Evolutionary conservation across 2,797 vertebrate species (phyloP).

Genomic region (Pteropus rufus): DNA sequence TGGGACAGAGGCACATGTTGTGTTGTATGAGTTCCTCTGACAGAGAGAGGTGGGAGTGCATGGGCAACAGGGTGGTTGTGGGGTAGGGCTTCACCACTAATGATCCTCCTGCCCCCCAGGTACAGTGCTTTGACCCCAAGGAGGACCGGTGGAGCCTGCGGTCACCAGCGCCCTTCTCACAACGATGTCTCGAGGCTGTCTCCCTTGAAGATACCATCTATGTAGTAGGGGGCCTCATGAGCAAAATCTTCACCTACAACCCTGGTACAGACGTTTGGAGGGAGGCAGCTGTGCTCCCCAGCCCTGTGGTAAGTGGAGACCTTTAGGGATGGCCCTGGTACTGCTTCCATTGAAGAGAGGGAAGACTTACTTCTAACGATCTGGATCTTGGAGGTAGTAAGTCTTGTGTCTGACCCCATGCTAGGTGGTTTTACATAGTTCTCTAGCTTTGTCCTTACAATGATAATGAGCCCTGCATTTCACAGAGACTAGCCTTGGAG

Average conservation of each 20-base stretch:
- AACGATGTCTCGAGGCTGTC: slow-evolving; percentile 83
- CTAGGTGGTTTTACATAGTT: background rate
- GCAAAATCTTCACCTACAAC: slow-evolving; percentile 83
- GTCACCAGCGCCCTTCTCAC: slow-evolving; percentile 83
- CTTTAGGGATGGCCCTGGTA: background rate
- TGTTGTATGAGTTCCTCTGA: background rate
- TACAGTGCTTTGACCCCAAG: slow-evolving; percentile 86
- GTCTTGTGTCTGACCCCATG: background rate
- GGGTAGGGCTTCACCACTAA: background rate
- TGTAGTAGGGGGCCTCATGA: slow-evolving; percentile 85
- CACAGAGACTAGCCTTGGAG: background rate
- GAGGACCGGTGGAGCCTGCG: slow-evolving; percentile 80
- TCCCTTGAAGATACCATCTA: slow-evolving; percentile 84
- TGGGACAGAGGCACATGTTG: background rate
- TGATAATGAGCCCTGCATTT: background rate
- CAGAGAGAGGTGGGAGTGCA: background rate
- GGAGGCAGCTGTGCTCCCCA: slow-evolving; percentile 80
- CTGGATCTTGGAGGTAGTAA: background rate
- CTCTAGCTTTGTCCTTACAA: background rate
- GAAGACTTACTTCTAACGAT: background rate
- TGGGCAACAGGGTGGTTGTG: background rate
- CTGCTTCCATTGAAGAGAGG: background rate
- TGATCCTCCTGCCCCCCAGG: slow-evolving; percentile 72
- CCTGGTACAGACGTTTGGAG: slow-evolving; percentile 81
- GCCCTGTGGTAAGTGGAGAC: slow-evolving; percentile 82